These are phyloP conservation scores for Aplysina aerophoba DNA, from an alignment of 37 sponge, comb jelly and placozoan genomes.

Conservation along the genomic window DNA sequence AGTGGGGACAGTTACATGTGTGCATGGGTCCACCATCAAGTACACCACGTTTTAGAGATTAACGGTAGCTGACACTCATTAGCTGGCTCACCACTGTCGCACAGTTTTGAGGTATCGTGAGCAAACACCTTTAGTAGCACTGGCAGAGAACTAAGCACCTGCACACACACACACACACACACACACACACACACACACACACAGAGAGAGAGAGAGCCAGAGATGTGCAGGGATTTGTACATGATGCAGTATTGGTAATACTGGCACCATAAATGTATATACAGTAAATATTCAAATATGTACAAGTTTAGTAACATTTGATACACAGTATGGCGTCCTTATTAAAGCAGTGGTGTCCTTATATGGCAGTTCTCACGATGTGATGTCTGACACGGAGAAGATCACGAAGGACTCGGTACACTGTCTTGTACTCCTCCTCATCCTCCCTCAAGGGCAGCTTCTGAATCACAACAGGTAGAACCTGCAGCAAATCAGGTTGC, in stretches of 20 bases:
- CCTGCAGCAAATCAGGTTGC: slow-evolving; percentile 36
- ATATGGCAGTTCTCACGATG: slow-evolving; percentile 35
- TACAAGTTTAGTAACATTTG: not conserved
- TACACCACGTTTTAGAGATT: no score
- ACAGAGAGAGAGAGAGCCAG: no score
- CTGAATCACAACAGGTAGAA: slow-evolving; percentile 72
- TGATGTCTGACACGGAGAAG: slow-evolving; percentile 49
- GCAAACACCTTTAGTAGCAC: slow-evolving; percentile 58
- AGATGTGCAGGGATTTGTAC: no score
- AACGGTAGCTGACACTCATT: not conserved
- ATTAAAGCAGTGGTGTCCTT: no score
- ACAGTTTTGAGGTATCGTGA: slow-evolving; percentile 54
- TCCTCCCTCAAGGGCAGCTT: slow-evolving; percentile 91
- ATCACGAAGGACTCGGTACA: slow-evolving; percentile 71
- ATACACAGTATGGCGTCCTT: not conserved
- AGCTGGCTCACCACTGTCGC: slow-evolving; percentile 31
- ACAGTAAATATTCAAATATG: not conserved
- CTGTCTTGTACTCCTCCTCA: slow-evolving; percentile 84
- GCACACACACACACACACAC: no score
- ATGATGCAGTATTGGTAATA: no score
- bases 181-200: no score
- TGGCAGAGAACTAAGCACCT: slow-evolving; percentile 60
- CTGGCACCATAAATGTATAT: no score
- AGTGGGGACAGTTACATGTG: slow-evolving; percentile 9
- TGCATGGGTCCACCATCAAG: not conserved